A percentile compares a stretch with the other conserved stretches of the same genome.
Conservation (phyloP, 2,797 vertebrate species). For the Hirundo rustica region DNA sequence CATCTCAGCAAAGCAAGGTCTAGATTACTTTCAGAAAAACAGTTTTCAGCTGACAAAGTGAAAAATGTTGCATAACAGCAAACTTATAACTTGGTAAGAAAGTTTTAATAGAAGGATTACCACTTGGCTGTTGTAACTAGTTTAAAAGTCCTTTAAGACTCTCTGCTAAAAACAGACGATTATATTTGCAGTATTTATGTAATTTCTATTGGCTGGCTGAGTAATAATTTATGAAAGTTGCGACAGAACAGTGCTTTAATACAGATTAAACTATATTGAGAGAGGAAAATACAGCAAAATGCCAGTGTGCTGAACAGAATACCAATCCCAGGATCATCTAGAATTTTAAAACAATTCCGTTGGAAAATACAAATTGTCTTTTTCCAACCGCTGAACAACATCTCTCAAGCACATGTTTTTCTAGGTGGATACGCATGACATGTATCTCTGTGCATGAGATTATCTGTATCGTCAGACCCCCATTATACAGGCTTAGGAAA, state of each 20-base stretch:
- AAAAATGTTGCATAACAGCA: slow-evolving; percentile 54
- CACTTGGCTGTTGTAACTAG: slow-evolving; percentile 58
- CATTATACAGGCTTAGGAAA: not conserved
- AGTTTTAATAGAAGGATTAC: slow-evolving; percentile 69
- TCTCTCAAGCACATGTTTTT: not conserved
- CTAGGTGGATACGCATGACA: not conserved
- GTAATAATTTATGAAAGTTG: slow-evolving; percentile 61
- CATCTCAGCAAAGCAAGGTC: slow-evolving; percentile 47
- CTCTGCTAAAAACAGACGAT: slow-evolving; percentile 27
- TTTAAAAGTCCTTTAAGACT: slow-evolving; percentile 61
- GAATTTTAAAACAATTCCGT: slow-evolving; percentile 1
- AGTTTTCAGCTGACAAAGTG: slow-evolving; percentile 68
- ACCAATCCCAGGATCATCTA: not conserved
- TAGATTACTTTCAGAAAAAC: slow-evolving; percentile 62
- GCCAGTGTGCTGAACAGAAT: not conserved
- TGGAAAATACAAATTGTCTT: slow-evolving; percentile 9
- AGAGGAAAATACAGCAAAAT: slow-evolving; percentile 23
- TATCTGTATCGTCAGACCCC: not conserved
- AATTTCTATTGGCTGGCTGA: slow-evolving; percentile 60
- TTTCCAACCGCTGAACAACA: not conserved
- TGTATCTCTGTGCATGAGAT: not conserved
- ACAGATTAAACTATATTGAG: slow-evolving; percentile 43
- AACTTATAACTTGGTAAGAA: slow-evolving; percentile 47
- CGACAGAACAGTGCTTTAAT: slow-evolving; percentile 53
- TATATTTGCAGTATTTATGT: slow-evolving; percentile 59